Evolutionary conservation across 2,888 invertebrate genomes (phyloP).

Genomic region (Orthonychiurus folsomi): DNA sequence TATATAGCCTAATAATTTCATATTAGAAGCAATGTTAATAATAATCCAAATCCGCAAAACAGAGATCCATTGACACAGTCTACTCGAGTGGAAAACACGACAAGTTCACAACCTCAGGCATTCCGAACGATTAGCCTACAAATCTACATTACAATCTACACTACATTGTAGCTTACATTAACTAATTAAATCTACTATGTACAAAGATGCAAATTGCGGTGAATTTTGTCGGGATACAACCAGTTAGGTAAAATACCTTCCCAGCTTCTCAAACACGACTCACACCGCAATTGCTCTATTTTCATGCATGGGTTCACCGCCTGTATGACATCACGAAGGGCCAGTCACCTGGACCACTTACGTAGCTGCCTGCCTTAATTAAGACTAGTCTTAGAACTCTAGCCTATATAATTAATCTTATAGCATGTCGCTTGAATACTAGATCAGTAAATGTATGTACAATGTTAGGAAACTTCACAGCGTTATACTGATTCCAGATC

Average conservation of each 20-base stretch:
- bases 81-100: too few species aligned
- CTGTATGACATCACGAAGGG: slow-evolving; percentile 19
- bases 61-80: too few species aligned
- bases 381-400: not conserved
- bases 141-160: too few species aligned
- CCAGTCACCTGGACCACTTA: not conserved
- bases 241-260: not conserved
- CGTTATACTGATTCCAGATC: too few species aligned
- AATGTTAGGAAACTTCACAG: too few species aligned
- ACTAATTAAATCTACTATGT: slow-evolving; percentile 20
- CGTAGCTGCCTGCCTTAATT: not conserved
- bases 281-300: slow-evolving; percentile 20
- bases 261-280: slow-evolving; percentile 6
- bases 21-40: too few species aligned
- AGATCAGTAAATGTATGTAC: too few species aligned
- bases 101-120: too few species aligned
- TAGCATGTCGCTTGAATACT: not conserved
- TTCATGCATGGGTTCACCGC: slow-evolving; percentile 30
- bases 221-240: slow-evolving; percentile 3
- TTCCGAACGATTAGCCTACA: too few species aligned
- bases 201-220: slow-evolving; percentile 21
- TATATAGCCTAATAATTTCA: too few species aligned
- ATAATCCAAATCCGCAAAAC: too few species aligned
- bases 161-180: too few species aligned
- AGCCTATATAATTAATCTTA: not conserved